These are phyloP conservation scores for Zoanthus solanderi DNA, from an alignment of 92 coral and sea anemone species.

Conservation along the genomic window DNA sequence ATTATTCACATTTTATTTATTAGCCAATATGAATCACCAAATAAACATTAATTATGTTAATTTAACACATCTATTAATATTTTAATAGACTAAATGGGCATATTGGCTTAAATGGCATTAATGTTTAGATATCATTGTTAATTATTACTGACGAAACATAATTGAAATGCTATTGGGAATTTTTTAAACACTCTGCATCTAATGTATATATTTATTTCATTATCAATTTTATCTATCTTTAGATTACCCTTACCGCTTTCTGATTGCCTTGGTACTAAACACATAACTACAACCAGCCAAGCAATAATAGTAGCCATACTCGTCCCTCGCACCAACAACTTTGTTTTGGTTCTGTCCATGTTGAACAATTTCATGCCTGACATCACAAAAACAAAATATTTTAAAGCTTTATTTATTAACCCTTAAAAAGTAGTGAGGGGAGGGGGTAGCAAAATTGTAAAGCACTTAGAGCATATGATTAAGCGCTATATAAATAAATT, in stretches of 20 bases:
- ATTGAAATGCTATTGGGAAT: not conserved
- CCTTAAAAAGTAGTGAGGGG: not conserved
- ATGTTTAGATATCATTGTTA: not conserved
- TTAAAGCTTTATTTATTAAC: not conserved
- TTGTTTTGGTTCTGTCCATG: constrained; percentile 6
- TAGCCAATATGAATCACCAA: constrained; percentile 1
- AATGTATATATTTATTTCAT: not conserved
- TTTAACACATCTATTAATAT: not conserved
- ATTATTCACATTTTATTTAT: constrained; percentile 1
- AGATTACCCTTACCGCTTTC: constrained; percentile 5
- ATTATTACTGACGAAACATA: constrained; percentile 2
- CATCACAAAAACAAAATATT: not conserved
- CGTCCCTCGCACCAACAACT: not conserved
- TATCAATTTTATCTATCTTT: not conserved
- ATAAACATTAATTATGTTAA: not conserved
- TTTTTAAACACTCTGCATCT: not conserved
- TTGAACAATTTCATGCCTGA: constrained; percentile 14
- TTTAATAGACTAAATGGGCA: not conserved
- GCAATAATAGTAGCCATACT: constrained; percentile 20
- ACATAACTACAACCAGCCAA: constrained; percentile 29
- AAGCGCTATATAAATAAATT: too few species aligned
- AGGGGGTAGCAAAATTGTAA: not conserved
- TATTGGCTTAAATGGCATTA: not conserved
- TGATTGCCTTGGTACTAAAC: constrained; percentile 14
- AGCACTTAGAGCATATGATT: not conserved